Evolutionary conservation across 1,140 invertebrate genomes (phyloP).

Genomic region (Trichonephila clavipes): DNA sequence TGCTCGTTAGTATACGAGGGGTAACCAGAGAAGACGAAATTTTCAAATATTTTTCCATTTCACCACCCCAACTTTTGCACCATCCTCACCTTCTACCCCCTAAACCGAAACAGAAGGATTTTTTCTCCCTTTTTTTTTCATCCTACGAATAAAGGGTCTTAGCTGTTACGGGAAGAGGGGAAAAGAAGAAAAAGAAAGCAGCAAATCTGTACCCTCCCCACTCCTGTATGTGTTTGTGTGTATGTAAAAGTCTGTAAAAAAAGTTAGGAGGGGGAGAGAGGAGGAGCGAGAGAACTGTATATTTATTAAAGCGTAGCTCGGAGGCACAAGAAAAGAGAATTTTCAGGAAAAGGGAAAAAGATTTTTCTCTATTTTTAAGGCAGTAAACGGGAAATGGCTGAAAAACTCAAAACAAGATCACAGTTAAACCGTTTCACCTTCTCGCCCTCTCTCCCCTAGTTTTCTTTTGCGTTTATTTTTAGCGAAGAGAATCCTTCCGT

Average conservation of each 20-base stretch:
- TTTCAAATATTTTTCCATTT: conserved; percentile 74
- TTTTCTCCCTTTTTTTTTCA: conserved; percentile 24
- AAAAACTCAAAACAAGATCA: conserved; percentile 76
- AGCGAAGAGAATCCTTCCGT: conserved; percentile 13
- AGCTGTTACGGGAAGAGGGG: conserved; percentile 12
- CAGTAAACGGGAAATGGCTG: conserved; percentile 72
- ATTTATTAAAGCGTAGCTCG: conserved; percentile 72
- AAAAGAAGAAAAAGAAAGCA: conserved; percentile 38
- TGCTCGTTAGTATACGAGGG: conserved; percentile 64
- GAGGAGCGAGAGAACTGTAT: conserved; percentile 9
- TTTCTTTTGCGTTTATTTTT: conserved; percentile 61
- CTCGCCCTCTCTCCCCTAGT: background rate
- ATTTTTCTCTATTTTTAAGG: conserved; percentile 65
- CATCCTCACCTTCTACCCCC: background rate
- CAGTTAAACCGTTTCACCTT: conserved; percentile 68
- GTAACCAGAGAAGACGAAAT: conserved; percentile 63
- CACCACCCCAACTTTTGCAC: conserved; percentile 9
- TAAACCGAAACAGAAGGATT: conserved; percentile 20
- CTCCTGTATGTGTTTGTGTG: conserved; percentile 17
- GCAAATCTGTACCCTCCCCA: conserved; percentile 7
- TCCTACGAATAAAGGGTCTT: conserved; percentile 27
- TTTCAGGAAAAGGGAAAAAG: conserved; percentile 62
- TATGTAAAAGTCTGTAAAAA: conserved; percentile 1
- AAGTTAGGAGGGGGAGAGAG: no score
- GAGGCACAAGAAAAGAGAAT: conserved; percentile 57